Evolutionary conservation across 2,888 invertebrate species (phyloP), one percentile per base, ranked within the genome.

Genomic region (Lissonota sp.): DNA sequence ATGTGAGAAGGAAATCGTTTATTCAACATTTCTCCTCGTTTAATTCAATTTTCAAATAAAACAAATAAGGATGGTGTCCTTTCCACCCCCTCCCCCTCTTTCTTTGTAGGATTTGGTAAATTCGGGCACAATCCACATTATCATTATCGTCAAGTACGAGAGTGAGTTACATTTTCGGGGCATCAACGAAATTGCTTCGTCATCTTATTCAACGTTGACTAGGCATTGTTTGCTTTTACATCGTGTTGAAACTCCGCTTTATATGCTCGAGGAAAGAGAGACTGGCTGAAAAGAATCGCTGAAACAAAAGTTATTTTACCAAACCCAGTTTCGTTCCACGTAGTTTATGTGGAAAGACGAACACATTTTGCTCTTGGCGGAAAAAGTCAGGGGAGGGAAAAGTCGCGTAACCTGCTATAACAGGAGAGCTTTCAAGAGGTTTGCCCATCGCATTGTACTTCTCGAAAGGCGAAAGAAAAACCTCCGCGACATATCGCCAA

Each of bases 231-330:
- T 66, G 53, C 55, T 66, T 66, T 14, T 10, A 66, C 14, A 37
- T 44, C 40, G 51, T 58, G 51, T 26, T 49, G 75, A 12, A 14
- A 60, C 60, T 44, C 53, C 37, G 75, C 60, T 67, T 73, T 73
- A 70, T 75, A 49, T 51, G 70, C 69, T 46, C 57, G 49, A 46
- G 57, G n/a, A 40, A 62, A 63, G 70, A 70, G 37, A 49, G 63
- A 70, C 39, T 40, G 42, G 66, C 37, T 26, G 26, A 14, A 66
- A 67, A 66, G 72, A 72, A 72, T 78, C 55, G 78, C 66, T 60
- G 66, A 67, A 78, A 62, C 71, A 78, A 76, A 63, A 46, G 72
- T 72, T 78, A 72, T 72, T 72, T 42, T 57, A 40, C 63, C 37
- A 16, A 44, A 51, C 53, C 12, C 26, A 58, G 37, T 46, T 49